Conservation (phyloP, 1,140 invertebrate species). For the Armadillidium nasatum region DNA sequence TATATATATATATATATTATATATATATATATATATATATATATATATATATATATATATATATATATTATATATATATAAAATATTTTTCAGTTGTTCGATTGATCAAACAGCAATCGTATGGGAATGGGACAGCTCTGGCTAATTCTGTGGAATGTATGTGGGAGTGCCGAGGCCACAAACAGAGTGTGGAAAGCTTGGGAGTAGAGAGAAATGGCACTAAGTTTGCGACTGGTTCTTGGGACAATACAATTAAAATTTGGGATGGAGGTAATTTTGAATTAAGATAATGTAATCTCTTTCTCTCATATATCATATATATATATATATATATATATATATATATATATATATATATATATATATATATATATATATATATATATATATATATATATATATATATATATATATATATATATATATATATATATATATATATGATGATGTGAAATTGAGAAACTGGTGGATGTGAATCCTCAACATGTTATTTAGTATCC, state of each 20-base stretch:
- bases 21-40: neutral
- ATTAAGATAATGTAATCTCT: neutral
- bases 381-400: too few species aligned
- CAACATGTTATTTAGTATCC: too few species aligned
- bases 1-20: neutral
- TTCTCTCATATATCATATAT: too few species aligned
- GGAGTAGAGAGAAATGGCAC: constrained; percentile 61
- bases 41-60: neutral
- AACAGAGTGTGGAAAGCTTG: constrained; percentile 79
- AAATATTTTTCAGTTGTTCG: constrained; percentile 54
- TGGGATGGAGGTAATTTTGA: constrained; percentile 49
- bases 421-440: too few species aligned
- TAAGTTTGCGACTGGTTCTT: constrained; percentile 81
- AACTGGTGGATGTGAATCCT: too few species aligned
- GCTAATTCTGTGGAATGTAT: constrained; percentile 74
- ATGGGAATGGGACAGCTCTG: constrained; percentile 77
- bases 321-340: too few species aligned
- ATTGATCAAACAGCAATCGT: constrained; percentile 88
- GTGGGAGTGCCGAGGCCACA: constrained; percentile 78
- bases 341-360: too few species aligned
- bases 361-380: too few species aligned
- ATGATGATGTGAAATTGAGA: too few species aligned
- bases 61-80: neutral
- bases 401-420: too few species aligned
- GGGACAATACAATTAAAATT: constrained; percentile 67